These are phyloP conservation scores for Stictonetta naevosa DNA, from an alignment of 2,113 vertebrate species.

Conservation along the genomic window DNA sequence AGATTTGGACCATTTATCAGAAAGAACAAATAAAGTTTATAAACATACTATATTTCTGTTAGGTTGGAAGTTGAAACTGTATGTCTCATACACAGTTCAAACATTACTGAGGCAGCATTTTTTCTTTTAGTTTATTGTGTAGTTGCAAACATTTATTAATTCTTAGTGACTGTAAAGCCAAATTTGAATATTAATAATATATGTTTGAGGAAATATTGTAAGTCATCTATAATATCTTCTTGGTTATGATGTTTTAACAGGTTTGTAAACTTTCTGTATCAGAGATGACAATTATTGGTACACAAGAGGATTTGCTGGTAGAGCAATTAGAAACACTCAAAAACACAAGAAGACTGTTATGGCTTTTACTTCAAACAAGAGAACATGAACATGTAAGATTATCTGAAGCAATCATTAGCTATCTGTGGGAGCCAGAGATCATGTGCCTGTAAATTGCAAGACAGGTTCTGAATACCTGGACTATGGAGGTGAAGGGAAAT, in stretches of 20 bases:
- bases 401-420: not conserved
- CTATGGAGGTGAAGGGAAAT: not conserved
- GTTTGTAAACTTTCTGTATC: constrained; percentile 53
- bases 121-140: not conserved
- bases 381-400: constrained; percentile 75
- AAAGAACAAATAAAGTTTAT: not conserved
- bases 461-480: not conserved
- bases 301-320: constrained; percentile 79
- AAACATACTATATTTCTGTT: not conserved
- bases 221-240: not conserved
- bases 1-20: not conserved
- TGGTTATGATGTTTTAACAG: constrained; percentile 59
- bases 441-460: not conserved
- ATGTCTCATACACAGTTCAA: not conserved
- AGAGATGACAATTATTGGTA: constrained; percentile 64
- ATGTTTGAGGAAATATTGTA: not conserved
- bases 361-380: constrained; percentile 75
- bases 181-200: not conserved
- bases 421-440: not conserved
- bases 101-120: not conserved
- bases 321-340: constrained; percentile 82
- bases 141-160: not conserved
- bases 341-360: constrained; percentile 75
- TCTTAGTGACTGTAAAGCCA: not conserved
- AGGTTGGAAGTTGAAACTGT: not conserved